phyloP scores from a whole-genome alignment of 1,140 invertebrate genomes.

The Aphidius ervi region DNA sequence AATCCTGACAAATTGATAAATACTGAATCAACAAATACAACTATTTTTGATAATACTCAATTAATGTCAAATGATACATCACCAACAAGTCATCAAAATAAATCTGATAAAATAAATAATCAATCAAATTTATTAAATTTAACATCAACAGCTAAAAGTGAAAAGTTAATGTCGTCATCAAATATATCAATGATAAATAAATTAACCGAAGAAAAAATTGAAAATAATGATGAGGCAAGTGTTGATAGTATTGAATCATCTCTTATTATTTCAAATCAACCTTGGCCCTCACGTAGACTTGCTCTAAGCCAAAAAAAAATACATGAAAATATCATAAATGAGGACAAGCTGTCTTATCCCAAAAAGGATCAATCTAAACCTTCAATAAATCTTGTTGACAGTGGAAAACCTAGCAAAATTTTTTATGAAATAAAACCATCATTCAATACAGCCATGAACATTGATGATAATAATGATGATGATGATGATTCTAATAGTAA shows the following conservation, averaged over 20 bases:
- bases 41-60: no score
- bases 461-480: constrained; percentile 9
- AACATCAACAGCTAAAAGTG: neutral
- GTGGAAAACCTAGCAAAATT: constrained; percentile 32
- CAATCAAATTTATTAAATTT: neutral
- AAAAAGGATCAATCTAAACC: constrained; percentile 30
- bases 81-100: neutral
- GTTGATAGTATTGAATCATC: constrained; percentile 12
- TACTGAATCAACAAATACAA: neutral
- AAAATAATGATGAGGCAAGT: neutral
- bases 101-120: neutral
- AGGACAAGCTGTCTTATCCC: constrained; percentile 1
- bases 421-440: constrained; percentile 43
- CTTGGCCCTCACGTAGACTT: neutral
- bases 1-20: no score
- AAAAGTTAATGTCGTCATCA: constrained; percentile 3
- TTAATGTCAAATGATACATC: no score
- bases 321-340: neutral
- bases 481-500: constrained; percentile 22
- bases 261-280: constrained; percentile 6
- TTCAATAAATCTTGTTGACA: constrained; percentile 28
- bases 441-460: constrained; percentile 33
- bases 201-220: neutral
- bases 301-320: constrained; percentile 11
- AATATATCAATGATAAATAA: no score